Evolutionary conservation across 2,797 vertebrate genomes (phyloP).

Genomic region (Gambelia wislizenii): DNA sequence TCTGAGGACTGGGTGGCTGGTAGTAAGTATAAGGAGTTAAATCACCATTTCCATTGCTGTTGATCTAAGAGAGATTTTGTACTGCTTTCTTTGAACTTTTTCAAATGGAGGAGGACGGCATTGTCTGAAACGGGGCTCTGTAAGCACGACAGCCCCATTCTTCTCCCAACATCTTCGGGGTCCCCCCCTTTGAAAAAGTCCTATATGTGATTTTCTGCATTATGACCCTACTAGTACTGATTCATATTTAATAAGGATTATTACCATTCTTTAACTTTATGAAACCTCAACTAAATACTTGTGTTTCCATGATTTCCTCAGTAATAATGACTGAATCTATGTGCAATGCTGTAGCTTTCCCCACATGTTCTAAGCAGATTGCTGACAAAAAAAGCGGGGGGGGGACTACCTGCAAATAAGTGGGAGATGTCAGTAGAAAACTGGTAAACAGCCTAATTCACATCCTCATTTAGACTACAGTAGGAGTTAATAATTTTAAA

Average conservation of each 20-base stretch:
- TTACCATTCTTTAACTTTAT: background rate
- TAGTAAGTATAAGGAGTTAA: constrained; percentile 84
- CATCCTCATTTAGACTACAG: constrained; percentile 2
- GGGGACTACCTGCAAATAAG: background rate
- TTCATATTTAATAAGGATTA: background rate
- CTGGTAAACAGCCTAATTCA: background rate
- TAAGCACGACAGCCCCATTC: no score
- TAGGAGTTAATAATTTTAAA: background rate
- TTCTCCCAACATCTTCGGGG: no score
- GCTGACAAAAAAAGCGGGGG: no score
- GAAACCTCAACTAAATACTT: background rate
- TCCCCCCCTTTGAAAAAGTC: no score
- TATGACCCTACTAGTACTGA: background rate
- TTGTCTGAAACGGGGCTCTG: no score
- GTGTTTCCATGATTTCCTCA: background rate
- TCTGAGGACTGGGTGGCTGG: constrained; percentile 94
- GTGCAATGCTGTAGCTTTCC: no score
- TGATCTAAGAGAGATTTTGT: background rate
- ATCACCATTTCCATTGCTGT: fast-evolving
- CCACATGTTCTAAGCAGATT: background rate
- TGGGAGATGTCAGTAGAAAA: background rate
- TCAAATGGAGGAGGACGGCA: no score
- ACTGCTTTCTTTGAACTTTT: fast-evolving
- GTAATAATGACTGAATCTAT: no score
- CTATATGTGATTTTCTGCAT: background rate